phyloP scores from a whole-genome alignment of 2,797 vertebrate genomes.

The Percopsis omiscomaycus region DNA sequence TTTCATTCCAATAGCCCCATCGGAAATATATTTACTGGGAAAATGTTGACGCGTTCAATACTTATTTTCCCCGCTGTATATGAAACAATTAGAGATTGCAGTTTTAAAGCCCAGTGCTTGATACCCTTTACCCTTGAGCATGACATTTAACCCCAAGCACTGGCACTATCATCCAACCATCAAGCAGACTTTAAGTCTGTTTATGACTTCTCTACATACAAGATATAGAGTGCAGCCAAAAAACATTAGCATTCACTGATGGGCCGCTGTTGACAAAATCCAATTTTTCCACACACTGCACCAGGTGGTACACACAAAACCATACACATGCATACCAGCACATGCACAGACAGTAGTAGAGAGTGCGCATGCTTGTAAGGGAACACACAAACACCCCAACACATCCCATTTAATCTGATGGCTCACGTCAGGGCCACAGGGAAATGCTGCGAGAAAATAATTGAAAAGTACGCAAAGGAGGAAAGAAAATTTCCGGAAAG shows the following conservation, averaged over 20 bases:
- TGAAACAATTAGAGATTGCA: too few relatives aligned
- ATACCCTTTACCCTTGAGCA: too few relatives aligned
- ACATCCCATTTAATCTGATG: constrained; percentile 62
- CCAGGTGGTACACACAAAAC: too few relatives aligned
- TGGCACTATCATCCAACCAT: constrained; percentile 7
- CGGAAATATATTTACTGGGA: too few relatives aligned
- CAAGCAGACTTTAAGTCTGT: constrained; percentile 43
- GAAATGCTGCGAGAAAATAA: constrained; percentile 53
- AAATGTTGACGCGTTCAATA: too few relatives aligned
- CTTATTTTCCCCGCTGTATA: too few relatives aligned
- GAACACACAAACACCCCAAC: constrained; percentile 45
- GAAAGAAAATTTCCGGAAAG: constrained; percentile 21
- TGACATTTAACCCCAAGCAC: too few relatives aligned
- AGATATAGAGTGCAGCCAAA: constrained; percentile 9
- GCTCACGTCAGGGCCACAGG: constrained; percentile 32
- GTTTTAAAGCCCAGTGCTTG: too few relatives aligned
- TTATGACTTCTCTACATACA: constrained; percentile 16
- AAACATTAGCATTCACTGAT: constrained; percentile 58
- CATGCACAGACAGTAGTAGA: too few relatives aligned
- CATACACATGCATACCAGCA: too few relatives aligned
- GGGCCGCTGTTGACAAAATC: constrained; percentile 60
- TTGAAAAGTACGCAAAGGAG: constrained; percentile 55
- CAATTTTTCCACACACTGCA: constrained; percentile 40
- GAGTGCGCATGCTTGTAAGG: too few relatives aligned
- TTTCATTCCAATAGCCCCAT: too few relatives aligned